A percentile compares a stretch with the other conserved stretches of the same genome.
Conservation (phyloP, 2,888 invertebrate genomes). For the Tinea pellionella region DNA sequence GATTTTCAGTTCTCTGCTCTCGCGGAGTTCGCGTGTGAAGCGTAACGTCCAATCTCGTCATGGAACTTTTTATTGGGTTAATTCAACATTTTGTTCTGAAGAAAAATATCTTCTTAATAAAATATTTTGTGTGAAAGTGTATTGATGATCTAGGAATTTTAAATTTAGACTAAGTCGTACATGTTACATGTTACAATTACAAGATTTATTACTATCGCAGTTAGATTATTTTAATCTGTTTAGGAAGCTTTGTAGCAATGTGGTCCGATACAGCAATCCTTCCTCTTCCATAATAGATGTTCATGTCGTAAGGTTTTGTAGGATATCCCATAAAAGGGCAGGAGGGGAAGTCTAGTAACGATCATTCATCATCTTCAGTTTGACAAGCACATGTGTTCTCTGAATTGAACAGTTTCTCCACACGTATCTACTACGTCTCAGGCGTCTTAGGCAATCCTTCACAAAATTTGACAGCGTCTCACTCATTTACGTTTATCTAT, state of each 20-base stretch:
- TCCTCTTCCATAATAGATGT: no score
- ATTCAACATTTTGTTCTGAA: no score
- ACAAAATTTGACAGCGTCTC: constrained; percentile 11
- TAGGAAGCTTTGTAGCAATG: no score
- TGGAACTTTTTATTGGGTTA: not conserved
- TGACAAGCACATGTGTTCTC: constrained; percentile 54
- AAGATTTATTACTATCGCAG: no score
- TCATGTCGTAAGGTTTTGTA: no score
- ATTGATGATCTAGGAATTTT: no score
- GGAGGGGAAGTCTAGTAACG: not conserved
- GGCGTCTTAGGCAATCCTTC: constrained; percentile 12
- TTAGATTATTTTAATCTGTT: no score
- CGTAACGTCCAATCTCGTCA: not conserved
- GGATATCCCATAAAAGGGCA: not conserved
- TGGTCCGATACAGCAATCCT: no score
- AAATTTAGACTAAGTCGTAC: no score
- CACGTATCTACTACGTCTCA: not conserved
- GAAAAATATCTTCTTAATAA: no score
- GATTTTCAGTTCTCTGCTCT: not conserved
- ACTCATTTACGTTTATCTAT: not conserved
- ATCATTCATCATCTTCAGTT: constrained; percentile 49
- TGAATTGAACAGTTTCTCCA: constrained; percentile 14
- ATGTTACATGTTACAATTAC: no score
- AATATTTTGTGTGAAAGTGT: no score
- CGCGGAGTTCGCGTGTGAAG: not conserved